These are phyloP conservation scores for Elgaria multicarinata DNA, from an alignment of 2,113 vertebrate genomes.

Conservation along the genomic window DNA sequence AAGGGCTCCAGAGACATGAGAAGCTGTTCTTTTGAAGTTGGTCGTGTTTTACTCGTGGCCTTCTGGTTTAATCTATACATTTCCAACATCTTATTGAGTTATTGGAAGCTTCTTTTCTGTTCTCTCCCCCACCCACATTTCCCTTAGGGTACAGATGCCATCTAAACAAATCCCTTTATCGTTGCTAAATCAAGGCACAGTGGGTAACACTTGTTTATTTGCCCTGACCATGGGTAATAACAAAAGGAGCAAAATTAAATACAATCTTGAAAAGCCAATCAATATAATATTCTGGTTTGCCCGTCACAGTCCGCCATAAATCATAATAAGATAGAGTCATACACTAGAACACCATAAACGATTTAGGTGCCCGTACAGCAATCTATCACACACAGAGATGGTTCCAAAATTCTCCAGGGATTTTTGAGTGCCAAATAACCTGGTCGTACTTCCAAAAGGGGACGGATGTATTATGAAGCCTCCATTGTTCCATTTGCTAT, in stretches of 20 bases:
- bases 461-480: not conserved
- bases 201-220: not conserved
- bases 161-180: conserved; percentile 69
- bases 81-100: conserved; percentile 75
- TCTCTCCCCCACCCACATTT: not conserved
- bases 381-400: not conserved
- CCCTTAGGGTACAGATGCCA: conserved; percentile 60
- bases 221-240: not conserved
- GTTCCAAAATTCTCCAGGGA: not conserved
- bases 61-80: conserved; percentile 79
- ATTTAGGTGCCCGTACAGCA: not conserved
- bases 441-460: not conserved
- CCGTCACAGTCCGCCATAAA: not conserved
- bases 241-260: not conserved
- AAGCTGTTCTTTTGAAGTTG: conserved; percentile 80
- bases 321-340: not conserved
- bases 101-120: conserved; percentile 63
- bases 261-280: not conserved
- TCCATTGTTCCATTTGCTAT: not conserved
- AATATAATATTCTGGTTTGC: not conserved
- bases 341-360: not conserved
- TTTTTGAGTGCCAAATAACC: not conserved
- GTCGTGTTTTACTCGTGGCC: conserved; percentile 76
- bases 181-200: conserved; percentile 65
- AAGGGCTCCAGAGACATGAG: conserved; percentile 78